Base-by-base conservation (phyloP, 2,797 vertebrate species). In the Ptychobarbus kaznakovi region DNA sequence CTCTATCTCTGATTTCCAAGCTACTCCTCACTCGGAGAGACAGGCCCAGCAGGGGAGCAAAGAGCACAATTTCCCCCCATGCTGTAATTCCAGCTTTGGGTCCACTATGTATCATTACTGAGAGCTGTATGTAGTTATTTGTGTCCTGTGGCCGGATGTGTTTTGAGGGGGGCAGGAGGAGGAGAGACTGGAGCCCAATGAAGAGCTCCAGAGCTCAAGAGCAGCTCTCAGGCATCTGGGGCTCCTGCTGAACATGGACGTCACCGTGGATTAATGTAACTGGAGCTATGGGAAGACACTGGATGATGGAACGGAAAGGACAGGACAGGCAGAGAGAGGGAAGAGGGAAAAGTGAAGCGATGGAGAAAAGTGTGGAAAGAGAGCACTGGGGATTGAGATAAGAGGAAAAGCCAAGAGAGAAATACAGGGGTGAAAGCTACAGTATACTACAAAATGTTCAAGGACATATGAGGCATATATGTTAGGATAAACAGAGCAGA, bases 111-210 rank as follows among this genome's bases (percentile, higher is more conserved):
- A 91, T 95, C 91, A 94, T 94, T 95, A 95, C 89, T 91, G 91
- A 90, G 93, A 93, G 89, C 93, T 93, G 92, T 90, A 93, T 93
- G 90, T 92, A 93, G 94, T 94, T 94, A 95, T 95, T 94, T 94
- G 93, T 93, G 93, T 94, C 93, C 93, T 94, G 94, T 91, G 94
- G 95, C 93, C 94, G 93, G 92, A 95, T 93, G 90, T 92, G 92
- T 92, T 91, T 87, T 66, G n/a, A 75, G 49, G 72, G 72, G 70
- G 70, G 81, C 66, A 63, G 40, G 74, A 61, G 86, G 81, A 78
- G 81, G 81, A 77, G 80, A 81, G 80, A 61, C 22, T 82, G 80
- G 35, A 81, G 70, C 61, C 63, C 16, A 65, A 20, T 68, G 72
- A 81, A 68, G 40, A 61, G 70, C 68, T 56, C 65, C 80, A 61